A percentile compares a stretch with the other conserved stretches of the same genome.
Conservation (phyloP, 2,888 invertebrate species). For the Drosophila hamatofila region DNA sequence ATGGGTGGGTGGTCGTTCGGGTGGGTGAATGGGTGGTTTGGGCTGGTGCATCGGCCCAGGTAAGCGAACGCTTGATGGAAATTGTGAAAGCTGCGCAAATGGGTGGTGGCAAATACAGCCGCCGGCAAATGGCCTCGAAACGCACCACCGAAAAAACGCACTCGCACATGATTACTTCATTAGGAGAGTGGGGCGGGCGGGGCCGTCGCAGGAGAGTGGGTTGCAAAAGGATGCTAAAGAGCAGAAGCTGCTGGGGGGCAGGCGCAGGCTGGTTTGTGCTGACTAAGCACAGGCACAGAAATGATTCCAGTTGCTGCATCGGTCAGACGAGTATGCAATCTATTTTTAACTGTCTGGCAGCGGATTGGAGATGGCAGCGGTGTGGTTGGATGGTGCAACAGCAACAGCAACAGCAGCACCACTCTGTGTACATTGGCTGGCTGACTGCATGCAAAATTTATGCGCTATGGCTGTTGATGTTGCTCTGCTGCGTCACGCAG, state of each 20-base stretch:
- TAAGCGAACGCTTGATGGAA: slow-evolving; percentile 39
- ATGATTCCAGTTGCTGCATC: slow-evolving; percentile 22
- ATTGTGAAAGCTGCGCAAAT: slow-evolving; percentile 36
- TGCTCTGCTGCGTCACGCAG: slow-evolving; percentile 67
- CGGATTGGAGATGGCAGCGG: slow-evolving; percentile 17
- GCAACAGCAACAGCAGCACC: background rate
- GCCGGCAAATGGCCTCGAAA: slow-evolving; percentile 48
- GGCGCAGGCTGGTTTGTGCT: slow-evolving; percentile 22
- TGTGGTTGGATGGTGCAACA: slow-evolving; percentile 1
- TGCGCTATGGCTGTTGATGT: slow-evolving; percentile 72
- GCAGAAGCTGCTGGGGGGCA: background rate
- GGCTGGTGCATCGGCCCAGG: slow-evolving; percentile 27
- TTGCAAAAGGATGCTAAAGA: background rate
- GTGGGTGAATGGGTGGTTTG: background rate
- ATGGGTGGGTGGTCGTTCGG: background rate
- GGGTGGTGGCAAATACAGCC: slow-evolving; percentile 42
- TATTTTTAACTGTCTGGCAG: slow-evolving; percentile 74
- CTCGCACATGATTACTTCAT: slow-evolving; percentile 43
- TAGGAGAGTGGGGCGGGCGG: slow-evolving; percentile 3
- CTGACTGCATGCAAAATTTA: slow-evolving; percentile 66
- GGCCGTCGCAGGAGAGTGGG: background rate
- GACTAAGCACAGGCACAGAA: slow-evolving; percentile 47
- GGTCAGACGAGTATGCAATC: slow-evolving; percentile 71
- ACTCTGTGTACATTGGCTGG: slow-evolving; percentile 6
- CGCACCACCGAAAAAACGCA: slow-evolving; percentile 66